Evolutionary conservation across 2,113 vertebrate genomes (phyloP).

Genomic region (Myxocyprinus asiaticus): DNA sequence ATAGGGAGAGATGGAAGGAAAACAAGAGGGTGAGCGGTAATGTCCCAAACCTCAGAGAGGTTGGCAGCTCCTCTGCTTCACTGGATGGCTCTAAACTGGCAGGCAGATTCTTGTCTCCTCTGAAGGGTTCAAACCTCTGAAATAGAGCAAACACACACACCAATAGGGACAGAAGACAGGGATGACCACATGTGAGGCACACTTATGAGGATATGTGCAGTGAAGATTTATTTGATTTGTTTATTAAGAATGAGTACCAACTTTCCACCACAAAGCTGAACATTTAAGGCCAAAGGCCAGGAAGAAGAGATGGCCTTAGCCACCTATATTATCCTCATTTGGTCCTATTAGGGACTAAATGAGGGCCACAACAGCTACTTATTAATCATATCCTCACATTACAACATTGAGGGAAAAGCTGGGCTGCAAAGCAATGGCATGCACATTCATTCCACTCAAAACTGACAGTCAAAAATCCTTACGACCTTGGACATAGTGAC

Average conservation of each 20-base stretch:
- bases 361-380: neutral
- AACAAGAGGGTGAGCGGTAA: conserved; percentile 6
- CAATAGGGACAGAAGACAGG: conserved; percentile 13
- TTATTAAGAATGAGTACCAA: conserved; percentile 6
- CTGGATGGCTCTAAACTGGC: conserved; percentile 93
- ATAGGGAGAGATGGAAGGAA: neutral
- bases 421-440: conserved; percentile 59
- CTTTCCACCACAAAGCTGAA: neutral
- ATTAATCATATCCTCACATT: conserved; percentile 23
- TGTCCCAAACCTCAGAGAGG: conserved; percentile 84
- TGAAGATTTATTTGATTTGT: neutral
- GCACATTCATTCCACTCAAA: conserved; percentile 70
- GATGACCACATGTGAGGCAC: conserved; percentile 33
- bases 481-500: conserved; percentile 67
- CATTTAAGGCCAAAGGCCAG: too few relatives aligned
- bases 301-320: too few relatives aligned
- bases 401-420: conserved; percentile 59
- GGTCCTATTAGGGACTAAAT: neutral
- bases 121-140: conserved; percentile 93
- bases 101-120: conserved; percentile 91
- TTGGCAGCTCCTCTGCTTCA: conserved; percentile 80
- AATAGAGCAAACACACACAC: conserved; percentile 50
- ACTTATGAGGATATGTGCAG: neutral
- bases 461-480: conserved; percentile 61
- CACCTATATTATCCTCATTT: too few relatives aligned